phyloP scores from a whole-genome alignment of 2,888 invertebrate species.

The Synergus japonicus region DNA sequence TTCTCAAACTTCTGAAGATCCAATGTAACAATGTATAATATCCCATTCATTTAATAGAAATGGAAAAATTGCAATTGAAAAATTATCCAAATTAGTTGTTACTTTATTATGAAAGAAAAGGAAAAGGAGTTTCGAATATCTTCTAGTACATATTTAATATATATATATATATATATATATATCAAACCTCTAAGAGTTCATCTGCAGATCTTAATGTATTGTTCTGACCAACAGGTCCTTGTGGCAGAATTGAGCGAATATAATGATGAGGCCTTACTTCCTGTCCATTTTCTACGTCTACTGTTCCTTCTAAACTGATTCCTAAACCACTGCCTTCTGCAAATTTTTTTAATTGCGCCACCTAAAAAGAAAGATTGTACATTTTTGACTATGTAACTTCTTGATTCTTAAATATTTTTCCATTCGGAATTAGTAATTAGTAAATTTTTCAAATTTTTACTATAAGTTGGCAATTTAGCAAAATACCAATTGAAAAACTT shows the following conservation, averaged over 20 bases:
- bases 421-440: too few relatives aligned
- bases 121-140: too few relatives aligned
- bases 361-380: slow-evolving; percentile 78
- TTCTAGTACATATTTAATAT: neutral
- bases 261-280: slow-evolving; percentile 99
- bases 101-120: too few relatives aligned
- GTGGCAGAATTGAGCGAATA: slow-evolving; percentile 97
- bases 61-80: too few relatives aligned
- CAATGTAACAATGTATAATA: too few relatives aligned
- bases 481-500: too few relatives aligned
- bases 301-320: slow-evolving; percentile 98
- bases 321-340: slow-evolving; percentile 94
- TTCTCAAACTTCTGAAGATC: too few relatives aligned
- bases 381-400: neutral
- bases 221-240: slow-evolving; percentile 97
- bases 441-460: too few relatives aligned
- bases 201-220: slow-evolving; percentile 94
- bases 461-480: too few relatives aligned
- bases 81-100: too few relatives aligned
- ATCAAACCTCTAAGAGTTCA: slow-evolving; percentile 89
- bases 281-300: slow-evolving; percentile 97
- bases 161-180: too few relatives aligned
- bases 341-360: slow-evolving; percentile 95
- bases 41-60: too few relatives aligned
- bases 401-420: neutral